A percentile compares a stretch with the other conserved stretches of the same genome.
Conservation (phyloP, 2,888 invertebrate genomes). For the Philonicus albiceps region DNA sequence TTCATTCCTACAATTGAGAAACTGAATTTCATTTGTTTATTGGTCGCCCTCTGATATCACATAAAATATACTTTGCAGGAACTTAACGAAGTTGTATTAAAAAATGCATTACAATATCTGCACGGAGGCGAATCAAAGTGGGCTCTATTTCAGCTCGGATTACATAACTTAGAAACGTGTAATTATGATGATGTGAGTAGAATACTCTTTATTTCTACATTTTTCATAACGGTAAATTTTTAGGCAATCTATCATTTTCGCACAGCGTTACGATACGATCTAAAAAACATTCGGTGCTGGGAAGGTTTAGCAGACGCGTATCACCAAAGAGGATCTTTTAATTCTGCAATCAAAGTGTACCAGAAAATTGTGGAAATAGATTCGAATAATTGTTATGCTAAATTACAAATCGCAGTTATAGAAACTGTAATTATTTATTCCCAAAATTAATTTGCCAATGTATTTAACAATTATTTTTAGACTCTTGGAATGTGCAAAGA, state of each 20-base stretch:
- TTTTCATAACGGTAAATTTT: background rate
- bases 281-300: slow-evolving; percentile 79
- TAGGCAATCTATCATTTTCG: slow-evolving; percentile 79
- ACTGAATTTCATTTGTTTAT: background rate
- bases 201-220: background rate
- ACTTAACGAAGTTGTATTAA: slow-evolving; percentile 69
- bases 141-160: slow-evolving; percentile 84
- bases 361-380: slow-evolving; percentile 76
- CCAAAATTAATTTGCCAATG: background rate
- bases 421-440: slow-evolving; percentile 64
- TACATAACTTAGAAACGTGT: slow-evolving; percentile 78
- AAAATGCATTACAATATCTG: slow-evolving; percentile 64
- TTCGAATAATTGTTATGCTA: slow-evolving; percentile 72
- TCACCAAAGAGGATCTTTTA: slow-evolving; percentile 85
- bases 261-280: slow-evolving; percentile 73
- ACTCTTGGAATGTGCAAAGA: slow-evolving; percentile 69
- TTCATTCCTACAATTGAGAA: background rate
- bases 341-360: slow-evolving; percentile 88
- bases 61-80: slow-evolving; percentile 2
- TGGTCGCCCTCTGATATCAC: background rate
- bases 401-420: slow-evolving; percentile 79
- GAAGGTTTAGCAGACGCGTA: slow-evolving; percentile 93
- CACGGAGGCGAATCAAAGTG: slow-evolving; percentile 70
- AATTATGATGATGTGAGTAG: slow-evolving; percentile 68
- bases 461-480: slow-evolving; percentile 47